These are phyloP conservation scores for Drosophila parabipectinata DNA, from an alignment of 1,140 invertebrate genomes.

Conservation along the genomic window DNA sequence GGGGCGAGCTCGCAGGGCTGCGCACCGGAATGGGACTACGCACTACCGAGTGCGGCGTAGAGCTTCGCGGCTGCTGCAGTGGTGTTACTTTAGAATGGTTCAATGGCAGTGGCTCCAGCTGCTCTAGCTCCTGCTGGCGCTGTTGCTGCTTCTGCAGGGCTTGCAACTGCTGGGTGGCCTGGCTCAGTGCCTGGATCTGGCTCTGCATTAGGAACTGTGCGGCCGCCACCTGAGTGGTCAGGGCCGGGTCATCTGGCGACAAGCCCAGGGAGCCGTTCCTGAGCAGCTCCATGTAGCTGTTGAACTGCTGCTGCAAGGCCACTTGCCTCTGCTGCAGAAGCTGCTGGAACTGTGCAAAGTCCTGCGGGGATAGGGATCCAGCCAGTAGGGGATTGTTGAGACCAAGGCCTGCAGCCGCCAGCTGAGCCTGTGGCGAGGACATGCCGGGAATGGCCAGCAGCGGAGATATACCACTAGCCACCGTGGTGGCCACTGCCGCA, in stretches of 20 bases:
- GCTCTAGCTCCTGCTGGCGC: constrained; percentile 84
- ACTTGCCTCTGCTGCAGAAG: constrained; percentile 76
- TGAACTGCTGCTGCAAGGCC: constrained; percentile 78
- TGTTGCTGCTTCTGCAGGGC: constrained; percentile 91
- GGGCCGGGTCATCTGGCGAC: constrained; percentile 67
- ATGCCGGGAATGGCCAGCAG: constrained; percentile 60
- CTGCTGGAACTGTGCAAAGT: constrained; percentile 78
- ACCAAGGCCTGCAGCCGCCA: constrained; percentile 52
- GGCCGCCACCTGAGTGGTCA: constrained; percentile 71
- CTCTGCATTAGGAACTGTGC: constrained; percentile 82
- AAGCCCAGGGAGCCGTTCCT: constrained; percentile 67
- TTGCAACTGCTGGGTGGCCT: constrained; percentile 92
- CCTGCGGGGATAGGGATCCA: constrained; percentile 64
- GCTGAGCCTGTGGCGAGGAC: constrained; percentile 68
- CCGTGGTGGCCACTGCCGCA: constrained; percentile 43
- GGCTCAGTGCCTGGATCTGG: constrained; percentile 90
- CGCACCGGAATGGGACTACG: constrained; percentile 81
- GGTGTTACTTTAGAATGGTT: constrained; percentile 41
- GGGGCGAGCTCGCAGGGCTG: constrained; percentile 77
- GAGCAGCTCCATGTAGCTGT: constrained; percentile 76
- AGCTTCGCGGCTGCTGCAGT: constrained; percentile 84
- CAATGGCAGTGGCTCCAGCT: constrained; percentile 63
- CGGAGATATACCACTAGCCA: constrained; percentile 64
- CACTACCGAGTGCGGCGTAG: constrained; percentile 84
- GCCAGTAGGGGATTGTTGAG: constrained; percentile 54